Base-by-base conservation (phyloP, 2,888 invertebrate species). In the Eumacrocentrus americanus region DNA sequence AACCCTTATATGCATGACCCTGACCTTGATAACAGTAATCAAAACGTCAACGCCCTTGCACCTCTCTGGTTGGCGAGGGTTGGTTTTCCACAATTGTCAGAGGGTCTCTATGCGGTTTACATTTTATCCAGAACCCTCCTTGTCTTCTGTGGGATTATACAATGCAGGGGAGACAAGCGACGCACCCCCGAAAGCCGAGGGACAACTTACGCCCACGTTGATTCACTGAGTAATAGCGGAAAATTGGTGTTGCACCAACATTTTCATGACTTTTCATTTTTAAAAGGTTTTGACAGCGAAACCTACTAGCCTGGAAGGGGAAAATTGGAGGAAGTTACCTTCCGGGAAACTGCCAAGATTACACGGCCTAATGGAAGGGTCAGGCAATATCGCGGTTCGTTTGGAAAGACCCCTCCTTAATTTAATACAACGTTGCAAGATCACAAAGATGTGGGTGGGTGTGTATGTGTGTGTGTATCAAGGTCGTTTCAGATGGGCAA, bases 11-110 rank as follows among this genome's bases (percentile, higher is more conserved):
- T 50, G 54, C 66, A 62, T 70, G 72, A 76, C 73, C 74, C 72
- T 74, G 77, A 77, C 75, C 77, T 56, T 67, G 73, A 68, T 70
- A 73, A 73, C 71, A 20, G n/a, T 47, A 71, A 73, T 72, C 73
- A 71, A 71, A 75, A 75, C 69, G 68, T 52, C 69, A 72, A 67
- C 73, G 70, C 73, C 75, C 74, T 75, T 72, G 70, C 69, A 72
- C 68, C 70, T 74, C 69, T 64, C 61, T 25, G 60, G 60, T 57
- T 60, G 14, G 11, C 14, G 14, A 51, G 35, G 44, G 34, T 50
- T 29, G 5, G 29, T 35, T 58, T 58, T 58, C 22, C 44, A 38
- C 52, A 14, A 48, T 18, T 42, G 40, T 25, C 12, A 34, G 46
- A 55, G 55, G 55, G 55, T 55, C 46, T 34, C 11, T 7, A 23